phyloP scores from a whole-genome alignment of 2,888 invertebrate genomes.

The Hirudinaria manillensis region DNA sequence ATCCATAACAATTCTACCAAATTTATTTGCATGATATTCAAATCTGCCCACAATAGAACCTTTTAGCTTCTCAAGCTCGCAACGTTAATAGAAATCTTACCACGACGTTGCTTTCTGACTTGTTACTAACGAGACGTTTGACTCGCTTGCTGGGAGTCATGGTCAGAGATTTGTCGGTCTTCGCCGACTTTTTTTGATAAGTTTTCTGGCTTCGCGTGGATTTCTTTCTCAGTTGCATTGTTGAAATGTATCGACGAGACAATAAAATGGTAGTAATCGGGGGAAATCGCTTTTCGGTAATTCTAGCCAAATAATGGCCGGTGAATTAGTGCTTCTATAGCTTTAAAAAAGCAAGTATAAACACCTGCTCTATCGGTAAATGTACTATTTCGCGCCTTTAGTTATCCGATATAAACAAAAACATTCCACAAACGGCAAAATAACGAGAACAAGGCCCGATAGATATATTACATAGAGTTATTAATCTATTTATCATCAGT shows the following conservation, averaged over 20 bases:
- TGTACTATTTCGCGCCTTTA: constrained; percentile 6
- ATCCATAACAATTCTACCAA: neutral
- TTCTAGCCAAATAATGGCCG: constrained; percentile 8
- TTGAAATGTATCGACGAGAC: neutral
- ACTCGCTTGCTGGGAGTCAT: constrained; percentile 12
- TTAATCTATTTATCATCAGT: constrained; percentile 4
- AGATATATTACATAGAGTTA: constrained; percentile 1
- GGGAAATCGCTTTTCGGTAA: neutral
- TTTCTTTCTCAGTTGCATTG: constrained; percentile 28
- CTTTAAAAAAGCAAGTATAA: neutral
- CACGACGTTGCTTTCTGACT: constrained; percentile 27
- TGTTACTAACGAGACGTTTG: neutral
- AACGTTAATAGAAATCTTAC: too few relatives aligned
- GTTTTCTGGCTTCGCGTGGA: constrained; percentile 6
- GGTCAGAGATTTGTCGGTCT: constrained; percentile 1
- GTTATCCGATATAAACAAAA: constrained; percentile 5
- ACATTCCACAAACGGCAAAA: neutral
- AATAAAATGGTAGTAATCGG: neutral
- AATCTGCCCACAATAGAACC: too few relatives aligned
- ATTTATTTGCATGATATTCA: neutral
- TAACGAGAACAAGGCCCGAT: neutral
- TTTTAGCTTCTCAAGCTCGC: too few relatives aligned
- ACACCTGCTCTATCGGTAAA: neutral
- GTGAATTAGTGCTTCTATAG: neutral
- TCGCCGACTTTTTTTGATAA: neutral